Evolutionary conservation across 2,888 invertebrate genomes (phyloP), one percentile per base, ranked within the genome.

Genomic region (Eudemis profundana): DNA sequence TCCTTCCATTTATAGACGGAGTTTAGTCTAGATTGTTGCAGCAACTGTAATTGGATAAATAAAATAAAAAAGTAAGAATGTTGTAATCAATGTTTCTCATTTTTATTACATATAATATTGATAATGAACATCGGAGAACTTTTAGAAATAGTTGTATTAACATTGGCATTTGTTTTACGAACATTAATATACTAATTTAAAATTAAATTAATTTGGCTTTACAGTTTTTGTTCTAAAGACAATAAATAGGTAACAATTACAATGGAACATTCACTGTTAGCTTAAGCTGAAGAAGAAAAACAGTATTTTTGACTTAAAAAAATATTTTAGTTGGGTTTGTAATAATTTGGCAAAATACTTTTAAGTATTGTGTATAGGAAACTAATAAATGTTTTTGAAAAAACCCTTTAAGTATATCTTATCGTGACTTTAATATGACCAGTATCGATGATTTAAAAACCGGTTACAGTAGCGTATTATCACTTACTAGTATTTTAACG

Each of bases 11-110:
- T 27, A 2, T 14, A 15, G 10, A 54, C 7, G 4, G 0, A 27
- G 1, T 38, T 14, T 5, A 38, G 17, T 5, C 17, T 27, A 7
- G 10, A 23, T 17, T 7, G 10, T 4, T 54, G 10, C 2, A 5
- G 15, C 4, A 0, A 40, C 40, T 38, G n/a, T 54, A 40, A 42
- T 54, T 54, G 54, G 27, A 54, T 53, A 54, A 54, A 54, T 54
- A 42, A 53, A 53, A 23, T 17, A n/a, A 51, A 46, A 46, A 51
- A 17, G 36, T 40, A 38, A 38, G 14, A 53, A 38, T 38, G 8
- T 36, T 10, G 33, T 19, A 19, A 33, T 51, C 2, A 3, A 36
- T 51, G 0, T 19, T 14, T n/a, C 21, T 21, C 1, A 19, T 21
- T 36, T 53, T 40, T 27, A n/a, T n/a, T n/a, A n/a, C n/a, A n/a